Conservation (phyloP, 2,888 invertebrate species). For the Hypena proboscidalis region DNA sequence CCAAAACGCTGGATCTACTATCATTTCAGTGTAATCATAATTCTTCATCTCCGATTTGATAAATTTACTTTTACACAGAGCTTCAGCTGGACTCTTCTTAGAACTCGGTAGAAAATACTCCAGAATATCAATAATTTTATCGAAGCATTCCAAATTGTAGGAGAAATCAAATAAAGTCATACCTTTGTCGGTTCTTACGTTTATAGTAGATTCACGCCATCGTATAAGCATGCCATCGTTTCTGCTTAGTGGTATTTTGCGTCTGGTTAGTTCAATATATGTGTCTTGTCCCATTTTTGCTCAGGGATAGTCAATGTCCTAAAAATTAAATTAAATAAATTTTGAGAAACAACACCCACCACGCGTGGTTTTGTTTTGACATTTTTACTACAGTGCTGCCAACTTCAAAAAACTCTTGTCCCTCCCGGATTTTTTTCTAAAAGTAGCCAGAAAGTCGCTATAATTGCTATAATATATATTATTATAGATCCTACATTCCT, state of each 20-base stretch:
- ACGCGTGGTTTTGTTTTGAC: too few species aligned
- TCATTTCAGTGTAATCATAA: conserved; percentile 63
- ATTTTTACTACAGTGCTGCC: too few species aligned
- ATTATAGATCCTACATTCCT: too few species aligned
- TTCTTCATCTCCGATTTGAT: conserved; percentile 54
- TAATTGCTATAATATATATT: too few species aligned
- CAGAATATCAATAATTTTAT: conserved; percentile 61
- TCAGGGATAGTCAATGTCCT: not conserved
- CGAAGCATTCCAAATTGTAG: conserved; percentile 58
- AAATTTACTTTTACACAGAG: conserved; percentile 52
- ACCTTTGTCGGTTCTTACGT: conserved; percentile 61
- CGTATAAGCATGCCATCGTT: conserved; percentile 52
- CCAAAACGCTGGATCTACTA: conserved; percentile 67
- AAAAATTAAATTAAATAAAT: too few species aligned
- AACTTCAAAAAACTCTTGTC: too few species aligned
- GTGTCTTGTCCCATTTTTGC: conserved; percentile 43
- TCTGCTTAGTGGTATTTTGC: conserved; percentile 54
- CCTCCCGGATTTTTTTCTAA: too few species aligned
- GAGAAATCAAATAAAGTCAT: conserved; percentile 61
- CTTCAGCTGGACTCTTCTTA: conserved; percentile 57
- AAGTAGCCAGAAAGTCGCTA: too few species aligned
- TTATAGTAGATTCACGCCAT: conserved; percentile 61
- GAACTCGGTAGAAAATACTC: conserved; percentile 54
- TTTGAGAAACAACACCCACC: too few species aligned
- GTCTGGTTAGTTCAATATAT: conserved; percentile 61